Conservation (phyloP, 2,888 invertebrate species). For the Didymodactylos carnosus region DNA sequence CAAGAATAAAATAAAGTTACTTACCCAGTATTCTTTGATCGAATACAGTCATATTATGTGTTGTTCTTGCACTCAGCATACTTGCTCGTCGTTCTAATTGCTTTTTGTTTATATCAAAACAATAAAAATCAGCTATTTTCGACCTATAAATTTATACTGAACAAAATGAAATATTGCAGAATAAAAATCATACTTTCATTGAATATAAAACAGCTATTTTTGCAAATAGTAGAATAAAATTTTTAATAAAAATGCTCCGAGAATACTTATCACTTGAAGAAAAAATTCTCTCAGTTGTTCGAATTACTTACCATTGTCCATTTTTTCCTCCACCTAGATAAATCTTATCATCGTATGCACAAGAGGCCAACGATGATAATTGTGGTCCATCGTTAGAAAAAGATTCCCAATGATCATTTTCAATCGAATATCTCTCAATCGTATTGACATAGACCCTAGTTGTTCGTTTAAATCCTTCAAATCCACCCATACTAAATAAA, state of each 20-base stretch:
- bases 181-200: too few species aligned
- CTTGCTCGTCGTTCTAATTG: not conserved
- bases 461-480: not conserved
- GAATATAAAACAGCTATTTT: too few species aligned
- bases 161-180: too few species aligned
- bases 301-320: not conserved
- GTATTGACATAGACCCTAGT: not conserved
- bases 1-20: too few species aligned
- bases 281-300: too few species aligned
- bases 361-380: not conserved
- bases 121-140: constrained; percentile 1
- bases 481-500: not conserved
- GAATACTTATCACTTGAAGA: too few species aligned
- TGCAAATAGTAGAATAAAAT: too few species aligned
- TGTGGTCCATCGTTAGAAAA: not conserved
- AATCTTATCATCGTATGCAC: not conserved
- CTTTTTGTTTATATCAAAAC: not conserved
- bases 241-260: too few species aligned
- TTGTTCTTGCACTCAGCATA: not conserved
- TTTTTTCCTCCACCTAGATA: not conserved
- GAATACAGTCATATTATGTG: not conserved
- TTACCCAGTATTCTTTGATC: not conserved
- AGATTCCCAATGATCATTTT: not conserved
- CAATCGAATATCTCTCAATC: not conserved
- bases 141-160: not conserved